phyloP scores from a whole-genome alignment of 2,888 invertebrate species.

The Orthosia gracilis region DNA sequence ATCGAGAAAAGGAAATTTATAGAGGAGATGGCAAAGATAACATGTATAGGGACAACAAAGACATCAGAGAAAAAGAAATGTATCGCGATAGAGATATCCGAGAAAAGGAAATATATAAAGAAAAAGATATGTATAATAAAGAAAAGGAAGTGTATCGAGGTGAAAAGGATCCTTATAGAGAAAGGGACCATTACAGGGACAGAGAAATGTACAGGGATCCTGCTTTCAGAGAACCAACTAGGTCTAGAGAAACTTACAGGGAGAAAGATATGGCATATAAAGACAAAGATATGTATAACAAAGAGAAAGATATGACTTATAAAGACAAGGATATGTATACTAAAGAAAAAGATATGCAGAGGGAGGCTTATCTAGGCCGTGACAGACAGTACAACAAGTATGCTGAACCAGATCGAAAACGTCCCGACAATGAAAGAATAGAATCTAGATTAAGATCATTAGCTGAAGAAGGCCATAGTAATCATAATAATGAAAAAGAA shows the following conservation, averaged over 20 bases:
- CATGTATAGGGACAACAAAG: slow-evolving; percentile 77
- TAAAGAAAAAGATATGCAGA: slow-evolving; percentile 83
- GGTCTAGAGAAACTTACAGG: slow-evolving; percentile 80
- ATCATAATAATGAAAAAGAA: slow-evolving; percentile 88
- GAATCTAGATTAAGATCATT: slow-evolving; percentile 84
- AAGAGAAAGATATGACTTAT: slow-evolving; percentile 76
- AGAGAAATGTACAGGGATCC: slow-evolving; percentile 81
- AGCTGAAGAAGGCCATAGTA: slow-evolving; percentile 83
- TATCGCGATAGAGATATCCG: slow-evolving; percentile 83
- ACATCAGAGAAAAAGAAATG: slow-evolving; percentile 81
- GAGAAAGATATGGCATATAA: slow-evolving; percentile 75
- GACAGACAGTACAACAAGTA: slow-evolving; percentile 86
- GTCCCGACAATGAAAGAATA: slow-evolving; percentile 82
- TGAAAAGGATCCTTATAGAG: slow-evolving; percentile 86
- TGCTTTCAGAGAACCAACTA: slow-evolving; percentile 77
- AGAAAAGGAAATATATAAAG: slow-evolving; percentile 82
- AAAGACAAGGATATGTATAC: slow-evolving; percentile 66
- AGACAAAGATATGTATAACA: slow-evolving; percentile 68
- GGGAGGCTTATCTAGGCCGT: slow-evolving; percentile 81
- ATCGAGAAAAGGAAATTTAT: slow-evolving; percentile 77
- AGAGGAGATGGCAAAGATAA: slow-evolving; percentile 74
- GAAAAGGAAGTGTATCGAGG: slow-evolving; percentile 61
- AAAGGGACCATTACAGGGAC: slow-evolving; percentile 84
- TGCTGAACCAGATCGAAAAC: slow-evolving; percentile 82
- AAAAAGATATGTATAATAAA: slow-evolving; percentile 67